A percentile compares a stretch with the other conserved stretches of the same genome.
These are phyloP conservation scores for Alsophila aescularia DNA, from an alignment of 2,888 invertebrate species.

Conservation along the genomic window DNA sequence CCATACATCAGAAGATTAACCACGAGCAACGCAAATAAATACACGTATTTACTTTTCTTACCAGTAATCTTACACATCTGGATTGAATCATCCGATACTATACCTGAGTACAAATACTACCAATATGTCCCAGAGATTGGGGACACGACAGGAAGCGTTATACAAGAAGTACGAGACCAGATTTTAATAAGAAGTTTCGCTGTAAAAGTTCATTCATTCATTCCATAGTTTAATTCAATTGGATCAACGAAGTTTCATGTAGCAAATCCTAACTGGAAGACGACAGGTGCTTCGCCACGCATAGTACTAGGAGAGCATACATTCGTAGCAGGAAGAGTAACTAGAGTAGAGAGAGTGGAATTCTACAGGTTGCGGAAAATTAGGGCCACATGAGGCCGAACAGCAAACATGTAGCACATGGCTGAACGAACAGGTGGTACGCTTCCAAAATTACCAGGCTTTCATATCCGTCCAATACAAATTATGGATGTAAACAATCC, in stretches of 20 bases:
- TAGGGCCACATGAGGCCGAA: background rate
- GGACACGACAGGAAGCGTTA: too few relatives aligned
- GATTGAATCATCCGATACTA: too few relatives aligned
- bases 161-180: too few relatives aligned
- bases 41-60: too few relatives aligned
- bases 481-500: background rate
- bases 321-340: background rate
- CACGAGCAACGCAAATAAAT: too few relatives aligned
- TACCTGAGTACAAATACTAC: too few relatives aligned
- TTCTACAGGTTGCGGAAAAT: slow-evolving; percentile 2
- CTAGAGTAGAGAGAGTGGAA: background rate
- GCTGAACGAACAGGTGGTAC: slow-evolving; percentile 4
- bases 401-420: background rate
- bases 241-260: background rate
- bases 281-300: slow-evolving; percentile 1
- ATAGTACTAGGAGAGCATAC: slow-evolving; percentile 5
- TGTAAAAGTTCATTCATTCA: too few relatives aligned
- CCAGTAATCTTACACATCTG: too few relatives aligned
- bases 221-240: background rate
- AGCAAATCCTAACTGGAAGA: background rate
- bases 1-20: too few relatives aligned
- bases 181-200: too few relatives aligned
- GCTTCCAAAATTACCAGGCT: slow-evolving; percentile 4
- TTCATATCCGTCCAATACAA: background rate
- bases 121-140: too few relatives aligned